Evolutionary conservation across 2,888 invertebrate species (phyloP).

Genomic region (Hirtodrosophila trivittata): DNA sequence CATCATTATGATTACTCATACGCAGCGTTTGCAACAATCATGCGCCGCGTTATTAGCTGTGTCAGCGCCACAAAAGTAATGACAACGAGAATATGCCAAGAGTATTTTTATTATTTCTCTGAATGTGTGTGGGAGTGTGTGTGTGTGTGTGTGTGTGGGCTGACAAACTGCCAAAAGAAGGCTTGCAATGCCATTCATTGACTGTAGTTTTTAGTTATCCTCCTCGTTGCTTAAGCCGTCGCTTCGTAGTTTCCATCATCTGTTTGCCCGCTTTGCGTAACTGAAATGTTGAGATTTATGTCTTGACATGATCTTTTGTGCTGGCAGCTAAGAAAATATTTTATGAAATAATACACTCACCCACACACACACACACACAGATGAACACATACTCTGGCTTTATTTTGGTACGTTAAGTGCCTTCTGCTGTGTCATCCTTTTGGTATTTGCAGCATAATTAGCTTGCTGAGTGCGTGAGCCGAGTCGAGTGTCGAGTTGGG

Average conservation of each 20-base stretch:
- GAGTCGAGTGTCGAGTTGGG: conserved; percentile 30
- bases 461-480: conserved; percentile 70
- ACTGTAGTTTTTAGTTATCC: conserved; percentile 42
- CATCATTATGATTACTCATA: conserved; percentile 77
- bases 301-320: conserved; percentile 79
- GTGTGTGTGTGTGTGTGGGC: not conserved
- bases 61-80: conserved; percentile 76
- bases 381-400: conserved; percentile 12
- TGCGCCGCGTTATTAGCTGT: conserved; percentile 77
- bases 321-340: conserved; percentile 75
- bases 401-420: conserved; percentile 68
- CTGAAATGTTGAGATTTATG: conserved; percentile 78
- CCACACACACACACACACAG: conserved; percentile 8
- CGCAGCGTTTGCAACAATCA: conserved; percentile 78
- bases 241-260: conserved; percentile 46
- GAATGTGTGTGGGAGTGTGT: conserved; percentile 13
- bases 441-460: conserved; percentile 76
- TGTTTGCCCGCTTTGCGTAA: conserved; percentile 54
- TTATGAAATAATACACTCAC: conserved; percentile 71
- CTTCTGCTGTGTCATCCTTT: conserved; percentile 72
- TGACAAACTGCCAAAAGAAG: conserved; percentile 45
- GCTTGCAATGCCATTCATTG: conserved; percentile 26
- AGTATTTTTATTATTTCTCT: conserved; percentile 71
- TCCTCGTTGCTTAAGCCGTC: conserved; percentile 42
- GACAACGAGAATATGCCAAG: conserved; percentile 75